Evolutionary conservation across 2,797 vertebrate genomes (phyloP).

Genomic region (Poeciliopsis gracilis): DNA sequence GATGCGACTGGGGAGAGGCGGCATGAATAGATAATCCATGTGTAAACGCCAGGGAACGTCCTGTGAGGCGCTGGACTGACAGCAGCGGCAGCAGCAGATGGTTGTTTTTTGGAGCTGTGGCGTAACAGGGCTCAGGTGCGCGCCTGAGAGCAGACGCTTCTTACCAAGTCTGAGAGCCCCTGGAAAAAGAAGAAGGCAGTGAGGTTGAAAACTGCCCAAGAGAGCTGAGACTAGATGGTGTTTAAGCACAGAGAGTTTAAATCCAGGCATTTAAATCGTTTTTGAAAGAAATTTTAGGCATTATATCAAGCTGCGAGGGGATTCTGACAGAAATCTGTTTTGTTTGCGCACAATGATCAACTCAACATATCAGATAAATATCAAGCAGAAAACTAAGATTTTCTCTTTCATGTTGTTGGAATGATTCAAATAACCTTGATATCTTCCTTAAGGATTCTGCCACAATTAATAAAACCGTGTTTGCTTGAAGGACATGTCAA

Average conservation of each 20-base stretch:
- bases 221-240: constrained; percentile 23
- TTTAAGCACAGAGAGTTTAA: constrained; percentile 17
- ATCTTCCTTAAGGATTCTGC: constrained; percentile 20
- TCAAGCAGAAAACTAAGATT: constrained; percentile 35
- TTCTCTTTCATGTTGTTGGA: constrained; percentile 26
- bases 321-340: neutral
- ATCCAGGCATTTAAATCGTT: neutral
- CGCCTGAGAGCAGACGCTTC: constrained; percentile 60
- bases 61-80: constrained; percentile 62
- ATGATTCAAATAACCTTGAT: constrained; percentile 37
- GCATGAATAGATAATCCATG: constrained; percentile 60
- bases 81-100: constrained; percentile 70
- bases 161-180: constrained; percentile 42
- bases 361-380: constrained; percentile 59
- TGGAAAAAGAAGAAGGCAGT: constrained; percentile 39
- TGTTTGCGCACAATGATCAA: constrained; percentile 17
- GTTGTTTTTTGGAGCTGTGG: constrained; percentile 65
- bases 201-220: constrained; percentile 38
- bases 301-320: constrained; percentile 2
- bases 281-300: constrained; percentile 9
- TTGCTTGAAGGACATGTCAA: constrained; percentile 37
- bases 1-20: constrained; percentile 28
- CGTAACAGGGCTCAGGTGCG: constrained; percentile 78
- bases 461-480: constrained; percentile 1
- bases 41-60: constrained; percentile 59